phyloP scores from a whole-genome alignment of 1,140 invertebrate species.

The Sitodiplosis mosellana region DNA sequence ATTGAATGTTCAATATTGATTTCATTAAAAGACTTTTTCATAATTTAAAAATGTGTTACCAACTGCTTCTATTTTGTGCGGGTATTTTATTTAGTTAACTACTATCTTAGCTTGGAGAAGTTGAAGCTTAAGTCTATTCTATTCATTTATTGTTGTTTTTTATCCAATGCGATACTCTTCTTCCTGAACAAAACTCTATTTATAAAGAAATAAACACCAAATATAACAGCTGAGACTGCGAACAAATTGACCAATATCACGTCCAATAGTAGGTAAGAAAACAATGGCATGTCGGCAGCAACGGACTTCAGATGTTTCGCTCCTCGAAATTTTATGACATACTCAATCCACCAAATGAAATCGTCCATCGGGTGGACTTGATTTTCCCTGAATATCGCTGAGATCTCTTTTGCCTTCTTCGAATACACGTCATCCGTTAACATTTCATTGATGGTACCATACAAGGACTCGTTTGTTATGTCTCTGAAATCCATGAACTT shows the following conservation, averaged over 20 bases:
- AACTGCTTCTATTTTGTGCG: too few species aligned
- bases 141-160: too few species aligned
- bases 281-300: slow-evolving; percentile 24
- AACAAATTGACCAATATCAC: slow-evolving; percentile 9
- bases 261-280: slow-evolving; percentile 30
- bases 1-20: too few species aligned
- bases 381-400: slow-evolving; percentile 26
- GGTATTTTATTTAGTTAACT: too few species aligned
- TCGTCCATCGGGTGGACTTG: slow-evolving; percentile 30
- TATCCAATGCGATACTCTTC: too few species aligned
- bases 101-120: too few species aligned
- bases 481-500: slow-evolving; percentile 16
- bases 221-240: too few species aligned
- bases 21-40: too few species aligned
- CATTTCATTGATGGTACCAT: slow-evolving; percentile 14
- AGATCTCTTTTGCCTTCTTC: slow-evolving; percentile 17
- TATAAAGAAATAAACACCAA: too few species aligned
- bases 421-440: slow-evolving; percentile 20
- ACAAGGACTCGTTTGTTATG: slow-evolving; percentile 15
- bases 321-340: slow-evolving; percentile 31
- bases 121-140: too few species aligned
- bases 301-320: slow-evolving; percentile 25
- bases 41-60: too few species aligned
- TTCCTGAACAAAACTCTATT: too few species aligned
- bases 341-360: slow-evolving; percentile 38